phyloP scores from a whole-genome alignment of 2,888 invertebrate genomes.

The Himalopsyche japonica region DNA sequence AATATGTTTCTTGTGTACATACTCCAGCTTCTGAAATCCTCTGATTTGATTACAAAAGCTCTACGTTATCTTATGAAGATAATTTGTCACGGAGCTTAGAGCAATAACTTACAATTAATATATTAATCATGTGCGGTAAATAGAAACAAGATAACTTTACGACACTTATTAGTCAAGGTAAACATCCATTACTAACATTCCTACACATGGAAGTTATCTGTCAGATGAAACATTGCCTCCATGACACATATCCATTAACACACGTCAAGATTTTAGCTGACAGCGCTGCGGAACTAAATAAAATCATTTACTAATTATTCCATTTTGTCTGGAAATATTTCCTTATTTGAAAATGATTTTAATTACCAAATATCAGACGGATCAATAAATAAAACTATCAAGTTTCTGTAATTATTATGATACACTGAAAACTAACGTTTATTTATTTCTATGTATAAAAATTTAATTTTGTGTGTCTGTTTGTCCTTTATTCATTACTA shows the following conservation, averaged over 20 bases:
- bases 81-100: neutral
- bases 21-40: neutral
- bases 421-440: neutral
- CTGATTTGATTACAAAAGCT: neutral
- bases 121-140: neutral
- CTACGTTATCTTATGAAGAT: neutral
- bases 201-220: neutral
- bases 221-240: neutral
- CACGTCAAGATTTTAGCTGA: neutral
- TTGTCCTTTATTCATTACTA: too few relatives aligned
- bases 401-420: neutral
- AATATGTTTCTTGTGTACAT: too few relatives aligned
- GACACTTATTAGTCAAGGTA: neutral
- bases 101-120: neutral
- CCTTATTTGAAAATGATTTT: neutral
- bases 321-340: neutral
- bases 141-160: neutral
- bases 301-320: neutral
- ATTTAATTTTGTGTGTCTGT: too few relatives aligned
- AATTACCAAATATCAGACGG: neutral
- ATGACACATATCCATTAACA: neutral
- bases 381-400: neutral
- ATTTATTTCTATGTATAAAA: too few relatives aligned
- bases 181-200: neutral
- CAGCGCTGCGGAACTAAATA: neutral